phyloP scores from a whole-genome alignment of 2,113 vertebrate genomes.

The Euleptes europaea region DNA sequence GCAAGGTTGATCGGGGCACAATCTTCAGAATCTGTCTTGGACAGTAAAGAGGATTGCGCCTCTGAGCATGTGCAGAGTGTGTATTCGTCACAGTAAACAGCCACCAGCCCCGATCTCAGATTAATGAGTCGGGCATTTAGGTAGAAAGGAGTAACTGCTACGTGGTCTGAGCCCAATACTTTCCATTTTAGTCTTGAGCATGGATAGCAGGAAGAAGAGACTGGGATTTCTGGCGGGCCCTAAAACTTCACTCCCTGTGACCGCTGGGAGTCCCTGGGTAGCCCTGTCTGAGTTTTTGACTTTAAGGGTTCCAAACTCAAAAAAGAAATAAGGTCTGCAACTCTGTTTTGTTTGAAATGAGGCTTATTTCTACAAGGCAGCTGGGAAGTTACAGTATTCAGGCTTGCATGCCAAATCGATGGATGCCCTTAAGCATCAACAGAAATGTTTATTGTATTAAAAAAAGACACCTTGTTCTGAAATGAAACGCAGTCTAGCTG shows the following conservation, averaged over 20 bases:
- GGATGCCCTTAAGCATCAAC: neutral
- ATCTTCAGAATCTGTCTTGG: neutral
- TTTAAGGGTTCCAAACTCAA: too few species aligned
- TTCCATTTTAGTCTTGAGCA: neutral
- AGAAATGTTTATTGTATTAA: neutral
- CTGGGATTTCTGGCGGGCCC: too few species aligned
- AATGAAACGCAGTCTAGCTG: neutral
- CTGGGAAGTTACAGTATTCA: too few species aligned
- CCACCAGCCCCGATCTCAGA: neutral
- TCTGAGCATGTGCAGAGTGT: neutral
- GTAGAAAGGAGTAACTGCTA: too few species aligned
- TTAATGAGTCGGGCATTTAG: neutral
- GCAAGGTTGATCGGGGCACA: neutral
- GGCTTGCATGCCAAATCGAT: neutral
- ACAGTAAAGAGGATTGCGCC: neutral
- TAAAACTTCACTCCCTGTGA: too few species aligned
- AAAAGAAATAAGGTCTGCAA: too few species aligned
- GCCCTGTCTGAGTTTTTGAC: too few species aligned
- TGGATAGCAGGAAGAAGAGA: neutral
- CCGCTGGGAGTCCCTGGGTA: too few species aligned
- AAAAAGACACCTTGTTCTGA: neutral
- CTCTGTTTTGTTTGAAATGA: too few species aligned
- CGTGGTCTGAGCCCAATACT: neutral
- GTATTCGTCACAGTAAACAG: too few species aligned
- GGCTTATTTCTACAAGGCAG: too few species aligned